Percentiles rank a stretch among this genome's conserved stretches.
phyloP scores from a whole-genome alignment of 2,888 invertebrate genomes.

The Suillia variegata region DNA sequence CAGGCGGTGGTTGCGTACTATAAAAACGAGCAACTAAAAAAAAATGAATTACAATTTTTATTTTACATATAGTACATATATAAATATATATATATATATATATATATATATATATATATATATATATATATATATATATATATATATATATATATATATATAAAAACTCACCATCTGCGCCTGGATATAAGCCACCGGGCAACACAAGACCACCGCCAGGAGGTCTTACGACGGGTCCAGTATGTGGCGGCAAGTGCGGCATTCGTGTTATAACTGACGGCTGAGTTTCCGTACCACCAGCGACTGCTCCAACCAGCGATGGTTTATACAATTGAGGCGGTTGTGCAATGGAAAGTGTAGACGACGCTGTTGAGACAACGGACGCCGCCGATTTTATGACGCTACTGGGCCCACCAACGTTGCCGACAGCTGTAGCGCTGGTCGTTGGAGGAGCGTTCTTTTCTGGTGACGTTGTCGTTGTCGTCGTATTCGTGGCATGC shows the following conservation, averaged over 20 bases:
- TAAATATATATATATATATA: no score
- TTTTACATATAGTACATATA: neutral
- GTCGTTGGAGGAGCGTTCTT: constrained; percentile 18
- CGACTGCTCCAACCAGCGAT: constrained; percentile 46
- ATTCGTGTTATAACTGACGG: constrained; percentile 70
- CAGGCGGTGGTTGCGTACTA: no score
- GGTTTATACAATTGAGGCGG: constrained; percentile 64
- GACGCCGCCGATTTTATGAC: constrained; percentile 34
- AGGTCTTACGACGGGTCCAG: neutral
- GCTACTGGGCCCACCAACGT: constrained; percentile 6
- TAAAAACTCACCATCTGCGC: constrained; percentile 39
- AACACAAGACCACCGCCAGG: no score
- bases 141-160: neutral
- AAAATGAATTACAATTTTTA: neutral
- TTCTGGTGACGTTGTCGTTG: neutral
- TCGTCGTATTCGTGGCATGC: constrained; percentile 14
- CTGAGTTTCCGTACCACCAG: constrained; percentile 44
- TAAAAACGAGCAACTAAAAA: constrained; percentile 48
- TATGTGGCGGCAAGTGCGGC: constrained; percentile 53
- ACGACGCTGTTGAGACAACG: neutral
- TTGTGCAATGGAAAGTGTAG: constrained; percentile 57
- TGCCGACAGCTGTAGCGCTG: neutral
- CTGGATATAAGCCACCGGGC: constrained; percentile 9
- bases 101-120: no score
- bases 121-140: no score